Conservation (phyloP, 2,888 invertebrate genomes). For the Cryptocephalus moraei region DNA sequence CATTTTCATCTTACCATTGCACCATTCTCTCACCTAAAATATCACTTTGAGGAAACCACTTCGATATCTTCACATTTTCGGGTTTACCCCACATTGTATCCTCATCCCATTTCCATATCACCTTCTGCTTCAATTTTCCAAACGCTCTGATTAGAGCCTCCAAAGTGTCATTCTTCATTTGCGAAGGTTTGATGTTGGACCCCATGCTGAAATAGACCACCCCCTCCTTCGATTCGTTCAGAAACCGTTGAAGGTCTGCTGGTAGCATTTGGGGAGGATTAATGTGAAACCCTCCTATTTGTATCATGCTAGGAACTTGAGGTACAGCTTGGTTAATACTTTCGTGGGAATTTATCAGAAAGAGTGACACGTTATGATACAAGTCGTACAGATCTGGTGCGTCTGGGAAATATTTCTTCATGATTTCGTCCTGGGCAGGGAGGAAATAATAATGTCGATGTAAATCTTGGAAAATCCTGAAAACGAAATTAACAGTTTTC, state of each 20-base stretch:
- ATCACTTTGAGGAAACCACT: constrained; percentile 26
- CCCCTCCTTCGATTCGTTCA: constrained; percentile 45
- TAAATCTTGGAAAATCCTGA: constrained; percentile 5
- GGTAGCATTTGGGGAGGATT: constrained; percentile 23
- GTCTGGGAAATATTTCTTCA: constrained; percentile 24
- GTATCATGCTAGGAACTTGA: constrained; percentile 45
- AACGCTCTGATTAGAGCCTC: constrained; percentile 47
- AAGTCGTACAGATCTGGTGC: constrained; percentile 19
- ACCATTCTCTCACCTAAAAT: constrained; percentile 40
- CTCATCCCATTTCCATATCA: constrained; percentile 56
- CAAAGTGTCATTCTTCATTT: constrained; percentile 43
- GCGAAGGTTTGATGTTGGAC: constrained; percentile 45
- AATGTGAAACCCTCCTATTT: constrained; percentile 47
- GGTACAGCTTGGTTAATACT: constrained; percentile 43
- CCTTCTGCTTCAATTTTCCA: constrained; percentile 47
- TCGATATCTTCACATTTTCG: constrained; percentile 32
- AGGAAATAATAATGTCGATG: constrained; percentile 13
- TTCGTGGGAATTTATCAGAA: constrained; percentile 36
- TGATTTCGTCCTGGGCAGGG: constrained; percentile 19
- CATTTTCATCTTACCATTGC: no score
- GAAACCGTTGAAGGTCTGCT: constrained; percentile 39
- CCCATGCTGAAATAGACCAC: constrained; percentile 52
- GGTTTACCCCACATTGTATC: constrained; percentile 29
- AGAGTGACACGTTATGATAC: constrained; percentile 22
- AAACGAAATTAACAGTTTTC: constrained; percentile 41